Percentiles rank a stretch among this genome's conserved stretches.
Conservation (phyloP, 2,797 vertebrate genomes). For the Microctenopoma stevenorrisi region DNA sequence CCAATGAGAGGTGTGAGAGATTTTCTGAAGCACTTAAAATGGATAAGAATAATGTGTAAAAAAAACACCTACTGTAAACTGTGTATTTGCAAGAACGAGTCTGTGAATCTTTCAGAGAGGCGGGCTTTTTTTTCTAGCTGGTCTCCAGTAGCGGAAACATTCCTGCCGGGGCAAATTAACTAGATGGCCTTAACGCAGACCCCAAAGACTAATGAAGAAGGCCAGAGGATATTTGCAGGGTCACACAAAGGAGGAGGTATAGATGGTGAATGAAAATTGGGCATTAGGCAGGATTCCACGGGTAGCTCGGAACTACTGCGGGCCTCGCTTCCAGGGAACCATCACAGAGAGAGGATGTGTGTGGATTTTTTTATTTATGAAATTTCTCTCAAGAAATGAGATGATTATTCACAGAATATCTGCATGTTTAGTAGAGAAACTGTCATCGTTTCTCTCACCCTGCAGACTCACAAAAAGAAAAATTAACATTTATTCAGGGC, state of each 20-base stretch:
- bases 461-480: constrained; percentile 71
- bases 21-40: constrained; percentile 68
- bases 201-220: constrained; percentile 83
- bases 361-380: constrained; percentile 51
- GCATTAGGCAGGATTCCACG: constrained; percentile 79
- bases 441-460: constrained; percentile 72
- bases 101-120: constrained; percentile 54
- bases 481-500: constrained; percentile 70
- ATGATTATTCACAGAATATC: constrained; percentile 79
- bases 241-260: constrained; percentile 82
- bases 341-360: constrained; percentile 65
- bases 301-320: constrained; percentile 76
- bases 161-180: constrained; percentile 83
- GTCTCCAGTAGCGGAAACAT: constrained; percentile 69
- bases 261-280: constrained; percentile 80
- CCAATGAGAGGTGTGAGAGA: constrained; percentile 69
- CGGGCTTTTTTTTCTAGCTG: constrained; percentile 49
- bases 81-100: constrained; percentile 52
- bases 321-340: constrained; percentile 76
- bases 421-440: constrained; percentile 67
- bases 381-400: constrained; percentile 68
- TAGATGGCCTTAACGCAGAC: constrained; percentile 77
- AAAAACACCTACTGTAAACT: constrained; percentile 44
- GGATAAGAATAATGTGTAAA: constrained; percentile 57
- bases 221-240: constrained; percentile 88